Percentiles rank a stretch among this genome's conserved stretches.
These are phyloP conservation scores for Acrocephalus arundinaceus DNA, from an alignment of 2,113 vertebrate genomes.

Conservation along the genomic window DNA sequence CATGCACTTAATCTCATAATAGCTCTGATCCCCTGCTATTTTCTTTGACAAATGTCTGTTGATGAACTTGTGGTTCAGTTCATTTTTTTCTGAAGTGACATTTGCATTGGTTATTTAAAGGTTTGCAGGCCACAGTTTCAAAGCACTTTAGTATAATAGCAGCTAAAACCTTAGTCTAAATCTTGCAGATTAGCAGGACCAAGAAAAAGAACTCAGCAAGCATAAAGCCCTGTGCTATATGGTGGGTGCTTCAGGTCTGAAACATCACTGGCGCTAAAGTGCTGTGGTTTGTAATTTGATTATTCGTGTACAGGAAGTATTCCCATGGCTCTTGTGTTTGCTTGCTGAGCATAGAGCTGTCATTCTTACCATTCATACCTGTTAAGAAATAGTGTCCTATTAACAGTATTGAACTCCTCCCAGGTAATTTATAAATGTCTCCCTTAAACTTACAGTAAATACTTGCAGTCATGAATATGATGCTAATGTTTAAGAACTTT, in stretches of 20 bases:
- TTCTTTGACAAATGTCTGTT: conserved; percentile 83
- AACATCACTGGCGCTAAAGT: neutral
- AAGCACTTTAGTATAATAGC: conserved; percentile 65
- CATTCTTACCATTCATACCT: neutral
- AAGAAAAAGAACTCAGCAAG: conserved; percentile 20
- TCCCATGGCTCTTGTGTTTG: neutral
- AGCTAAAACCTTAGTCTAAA: conserved; percentile 65
- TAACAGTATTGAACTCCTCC: neutral
- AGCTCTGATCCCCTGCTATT: conserved; percentile 80
- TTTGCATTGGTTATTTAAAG: conserved; percentile 73
- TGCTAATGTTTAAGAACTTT: neutral
- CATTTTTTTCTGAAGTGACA: conserved; percentile 60
- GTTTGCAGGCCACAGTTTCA: conserved; percentile 61
- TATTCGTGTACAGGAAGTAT: neutral
- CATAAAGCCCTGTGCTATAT: neutral
- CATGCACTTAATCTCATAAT: conserved; percentile 88
- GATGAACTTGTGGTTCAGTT: conserved; percentile 78
- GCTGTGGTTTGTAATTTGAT: neutral
- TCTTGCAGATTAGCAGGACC: conserved; percentile 32
- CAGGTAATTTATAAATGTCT: neutral
- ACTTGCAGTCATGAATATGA: neutral
- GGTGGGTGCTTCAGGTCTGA: conserved; percentile 36
- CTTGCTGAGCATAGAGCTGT: neutral
- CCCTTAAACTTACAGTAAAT: neutral
- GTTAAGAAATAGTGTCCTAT: neutral